A percentile compares a stretch with the other conserved stretches of the same genome.
Evolutionary conservation across 2,888 invertebrate genomes (phyloP).

Genomic region (Andrena marginata): DNA sequence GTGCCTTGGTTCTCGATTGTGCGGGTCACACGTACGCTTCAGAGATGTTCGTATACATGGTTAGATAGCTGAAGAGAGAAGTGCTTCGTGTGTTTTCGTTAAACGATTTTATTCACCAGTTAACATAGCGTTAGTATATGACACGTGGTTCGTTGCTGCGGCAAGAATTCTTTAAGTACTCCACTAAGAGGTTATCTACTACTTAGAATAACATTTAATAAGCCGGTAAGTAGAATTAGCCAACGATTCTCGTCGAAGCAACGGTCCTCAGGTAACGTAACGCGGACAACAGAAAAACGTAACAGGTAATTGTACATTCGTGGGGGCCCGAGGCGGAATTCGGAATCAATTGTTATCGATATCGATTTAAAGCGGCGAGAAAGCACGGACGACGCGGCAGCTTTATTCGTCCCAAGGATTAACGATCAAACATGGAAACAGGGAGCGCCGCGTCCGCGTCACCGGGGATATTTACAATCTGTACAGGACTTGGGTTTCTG

Average conservation of each 20-base stretch:
- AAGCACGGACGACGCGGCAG: background rate
- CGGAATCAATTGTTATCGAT: background rate
- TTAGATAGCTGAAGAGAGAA: background rate
- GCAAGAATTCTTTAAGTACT: background rate
- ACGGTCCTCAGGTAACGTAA: slow-evolving; percentile 7
- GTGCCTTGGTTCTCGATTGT: slow-evolving; percentile 24
- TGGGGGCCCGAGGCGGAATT: background rate
- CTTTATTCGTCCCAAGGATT: slow-evolving; percentile 22
- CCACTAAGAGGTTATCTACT: background rate
- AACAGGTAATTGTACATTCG: slow-evolving; percentile 38
- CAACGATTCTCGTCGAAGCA: background rate
- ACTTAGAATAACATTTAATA: background rate
- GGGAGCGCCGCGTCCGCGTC: slow-evolving; percentile 39
- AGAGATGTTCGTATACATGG: background rate
- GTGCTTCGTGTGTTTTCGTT: background rate
- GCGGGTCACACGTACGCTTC: background rate
- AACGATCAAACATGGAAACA: slow-evolving; percentile 22
- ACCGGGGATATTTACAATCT: slow-evolving; percentile 61
- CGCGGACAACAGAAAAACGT: slow-evolving; percentile 4
- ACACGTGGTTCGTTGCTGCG: background rate
- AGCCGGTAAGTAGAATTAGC: background rate
- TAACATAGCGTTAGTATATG: slow-evolving; percentile 7
- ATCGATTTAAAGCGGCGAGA: slow-evolving; percentile 3
- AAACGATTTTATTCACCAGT: slow-evolving; percentile 15
- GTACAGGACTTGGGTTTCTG: slow-evolving; percentile 32